These are phyloP conservation scores for Saccopteryx bilineata DNA, from an alignment of 2,113 vertebrate genomes.

Conservation along the genomic window DNA sequence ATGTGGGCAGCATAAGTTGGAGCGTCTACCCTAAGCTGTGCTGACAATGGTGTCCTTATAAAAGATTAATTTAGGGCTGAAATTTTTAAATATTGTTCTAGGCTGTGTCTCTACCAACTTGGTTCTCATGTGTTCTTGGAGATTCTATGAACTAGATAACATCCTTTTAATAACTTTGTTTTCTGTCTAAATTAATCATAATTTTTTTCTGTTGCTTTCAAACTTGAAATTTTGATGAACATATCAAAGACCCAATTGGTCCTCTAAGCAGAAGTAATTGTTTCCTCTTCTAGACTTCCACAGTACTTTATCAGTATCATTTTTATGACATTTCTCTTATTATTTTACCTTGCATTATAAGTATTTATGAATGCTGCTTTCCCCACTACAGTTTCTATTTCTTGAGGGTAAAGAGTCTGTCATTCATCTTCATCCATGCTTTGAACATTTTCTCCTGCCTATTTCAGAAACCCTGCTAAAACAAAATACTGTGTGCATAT, in stretches of 20 bases:
- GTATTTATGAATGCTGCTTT: background rate
- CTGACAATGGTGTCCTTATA: background rate
- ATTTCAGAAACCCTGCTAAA: background rate
- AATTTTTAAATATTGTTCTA: background rate
- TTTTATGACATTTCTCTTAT: background rate
- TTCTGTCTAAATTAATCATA: background rate
- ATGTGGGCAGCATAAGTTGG: no score
- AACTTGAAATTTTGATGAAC: background rate
- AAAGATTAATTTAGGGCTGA: background rate
- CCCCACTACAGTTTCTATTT: background rate
- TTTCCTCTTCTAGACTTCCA: conserved; percentile 10
- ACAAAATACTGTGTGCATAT: background rate
- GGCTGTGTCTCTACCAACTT: background rate
- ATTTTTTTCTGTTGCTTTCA: background rate
- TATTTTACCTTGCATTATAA: background rate
- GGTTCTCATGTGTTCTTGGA: background rate
- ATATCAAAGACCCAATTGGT: background rate
- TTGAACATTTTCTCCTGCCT: background rate
- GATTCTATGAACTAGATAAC: background rate
- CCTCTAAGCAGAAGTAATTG: background rate
- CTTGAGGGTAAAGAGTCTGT: background rate
- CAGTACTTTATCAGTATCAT: background rate
- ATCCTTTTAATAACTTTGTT: background rate
- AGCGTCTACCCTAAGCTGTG: background rate
- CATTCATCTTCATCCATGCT: background rate